Evolutionary conservation across 2,888 invertebrate genomes (phyloP).

Genomic region (Athalia cordata): DNA sequence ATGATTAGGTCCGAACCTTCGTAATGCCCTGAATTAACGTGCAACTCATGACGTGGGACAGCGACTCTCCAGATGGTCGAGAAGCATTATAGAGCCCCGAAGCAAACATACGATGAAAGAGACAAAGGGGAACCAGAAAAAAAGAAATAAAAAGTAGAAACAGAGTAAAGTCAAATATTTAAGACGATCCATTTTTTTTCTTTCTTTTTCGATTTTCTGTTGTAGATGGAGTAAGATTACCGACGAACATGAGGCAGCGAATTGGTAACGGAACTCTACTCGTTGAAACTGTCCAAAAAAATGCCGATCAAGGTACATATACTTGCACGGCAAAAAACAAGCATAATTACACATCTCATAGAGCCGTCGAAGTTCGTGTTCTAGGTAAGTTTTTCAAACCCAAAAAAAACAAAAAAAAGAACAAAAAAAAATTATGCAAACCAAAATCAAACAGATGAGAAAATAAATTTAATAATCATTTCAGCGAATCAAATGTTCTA

Average conservation of each 20-base stretch:
- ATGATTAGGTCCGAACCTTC: slow-evolving; percentile 21
- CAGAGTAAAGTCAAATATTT: slow-evolving; percentile 2
- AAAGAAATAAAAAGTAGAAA: neutral
- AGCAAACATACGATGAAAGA: neutral
- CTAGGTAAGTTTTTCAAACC: slow-evolving; percentile 68
- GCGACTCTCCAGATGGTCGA: neutral
- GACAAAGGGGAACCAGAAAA: neutral
- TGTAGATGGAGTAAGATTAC: slow-evolving; percentile 74
- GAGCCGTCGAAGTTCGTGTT: slow-evolving; percentile 72
- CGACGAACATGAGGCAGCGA: slow-evolving; percentile 76
- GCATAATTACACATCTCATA: slow-evolving; percentile 72
- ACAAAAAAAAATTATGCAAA: neutral
- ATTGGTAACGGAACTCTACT: slow-evolving; percentile 75
- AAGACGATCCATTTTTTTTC: neutral
- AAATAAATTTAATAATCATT: neutral
- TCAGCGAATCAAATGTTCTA: neutral
- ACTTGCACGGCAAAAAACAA: slow-evolving; percentile 76
- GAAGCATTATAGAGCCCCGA: too few species aligned
- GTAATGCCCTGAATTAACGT: slow-evolving; percentile 8
- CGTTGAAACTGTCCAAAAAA: slow-evolving; percentile 75
- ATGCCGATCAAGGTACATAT: slow-evolving; percentile 76
- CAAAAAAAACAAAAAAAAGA: neutral
- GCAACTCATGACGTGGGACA: neutral
- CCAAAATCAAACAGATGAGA: neutral
- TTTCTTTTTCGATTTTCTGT: neutral